Evolutionary conservation across 2,113 vertebrate genomes (phyloP), one percentile per base, ranked within the genome.

Genomic region (Monopterus albus): DNA sequence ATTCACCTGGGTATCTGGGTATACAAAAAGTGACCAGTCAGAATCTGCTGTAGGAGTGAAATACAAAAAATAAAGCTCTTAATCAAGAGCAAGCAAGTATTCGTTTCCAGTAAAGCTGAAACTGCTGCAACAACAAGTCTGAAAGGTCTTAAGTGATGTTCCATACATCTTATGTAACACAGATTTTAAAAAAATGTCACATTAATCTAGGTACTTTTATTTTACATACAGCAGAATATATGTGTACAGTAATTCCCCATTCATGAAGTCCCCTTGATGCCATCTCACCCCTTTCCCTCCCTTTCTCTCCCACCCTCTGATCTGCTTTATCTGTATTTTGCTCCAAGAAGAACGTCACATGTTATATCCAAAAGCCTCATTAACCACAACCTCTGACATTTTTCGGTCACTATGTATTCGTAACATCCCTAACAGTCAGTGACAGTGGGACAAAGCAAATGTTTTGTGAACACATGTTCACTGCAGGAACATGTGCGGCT

Each of bases 401-500:
- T 35, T 65, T 78, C 53, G 55, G 60, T 55, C 47, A 29, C 28
- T 61, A 12, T 7, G 2, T 39, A 72, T 55, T 67, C 55, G 47
- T 61, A 15, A 43, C 20, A 60, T 55, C 53, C 23, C n/a, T 20
- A 14, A 35, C 23, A 39, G 10, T 39, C 36, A 45, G 9, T 15
- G 47, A 61, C 47, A 42, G 33, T 26, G 23, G 47, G 31, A 49
- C 52, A 38, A 43, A 57, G 39, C 45, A 18, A 53, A 39, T 36
- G 50, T 60, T 61, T n/a, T n/a, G n/a, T 47, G 6, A 62, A n/a
- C 11, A 17, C 5, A 20, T 20, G 17, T 6, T n/a, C n/a, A n/a
- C 1, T 66, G 38, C 39, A 72, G 36, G 57, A n/a, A n/a, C n/a
- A n/a, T n/a, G n/a, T n/a, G n/a, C 7, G 18, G n/a, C 38, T 56